Percentiles rank a stretch among this genome's conserved stretches.
phyloP scores from a whole-genome alignment of 2,888 invertebrate genomes.

The Oxycera nigricornis region DNA sequence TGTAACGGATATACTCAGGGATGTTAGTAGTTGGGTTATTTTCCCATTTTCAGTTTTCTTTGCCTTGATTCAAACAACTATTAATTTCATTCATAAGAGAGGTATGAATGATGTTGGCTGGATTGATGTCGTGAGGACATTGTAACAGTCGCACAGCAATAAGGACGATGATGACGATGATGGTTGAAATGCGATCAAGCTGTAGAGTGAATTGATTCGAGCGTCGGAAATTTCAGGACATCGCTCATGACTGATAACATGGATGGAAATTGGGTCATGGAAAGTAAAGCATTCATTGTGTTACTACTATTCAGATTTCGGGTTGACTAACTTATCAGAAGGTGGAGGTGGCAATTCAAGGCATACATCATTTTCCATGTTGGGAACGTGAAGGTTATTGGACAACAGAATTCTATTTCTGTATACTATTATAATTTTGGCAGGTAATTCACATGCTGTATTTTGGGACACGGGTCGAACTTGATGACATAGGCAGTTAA shows the following conservation, averaged over 20 bases:
- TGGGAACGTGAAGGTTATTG: constrained; percentile 12
- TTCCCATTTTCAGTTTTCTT: constrained; percentile 11
- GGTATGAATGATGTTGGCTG: constrained; percentile 28
- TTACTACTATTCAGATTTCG: constrained; percentile 11
- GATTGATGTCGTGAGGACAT: not conserved
- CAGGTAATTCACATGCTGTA: constrained; percentile 6
- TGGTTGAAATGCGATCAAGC: not conserved
- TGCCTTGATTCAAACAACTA: constrained; percentile 6
- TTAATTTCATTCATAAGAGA: constrained; percentile 30
- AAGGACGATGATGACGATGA: not conserved
- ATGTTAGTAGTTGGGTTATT: not conserved
- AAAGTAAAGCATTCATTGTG: not conserved
- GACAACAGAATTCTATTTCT: constrained; percentile 23
- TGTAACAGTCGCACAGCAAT: not conserved
- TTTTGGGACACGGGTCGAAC: constrained; percentile 3
- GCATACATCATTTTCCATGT: not conserved
- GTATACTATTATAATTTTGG: constrained; percentile 30
- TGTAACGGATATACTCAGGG: not conserved
- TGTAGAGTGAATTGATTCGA: not conserved
- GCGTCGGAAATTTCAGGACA: not conserved
- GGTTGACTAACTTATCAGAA: not conserved
- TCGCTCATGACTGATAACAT: not conserved
- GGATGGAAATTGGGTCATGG: constrained; percentile 27
- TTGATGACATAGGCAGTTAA: not conserved
- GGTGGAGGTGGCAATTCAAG: not conserved